These are phyloP conservation scores for Mamestra configurata DNA, from an alignment of 1,140 invertebrate species.

Conservation along the genomic window DNA sequence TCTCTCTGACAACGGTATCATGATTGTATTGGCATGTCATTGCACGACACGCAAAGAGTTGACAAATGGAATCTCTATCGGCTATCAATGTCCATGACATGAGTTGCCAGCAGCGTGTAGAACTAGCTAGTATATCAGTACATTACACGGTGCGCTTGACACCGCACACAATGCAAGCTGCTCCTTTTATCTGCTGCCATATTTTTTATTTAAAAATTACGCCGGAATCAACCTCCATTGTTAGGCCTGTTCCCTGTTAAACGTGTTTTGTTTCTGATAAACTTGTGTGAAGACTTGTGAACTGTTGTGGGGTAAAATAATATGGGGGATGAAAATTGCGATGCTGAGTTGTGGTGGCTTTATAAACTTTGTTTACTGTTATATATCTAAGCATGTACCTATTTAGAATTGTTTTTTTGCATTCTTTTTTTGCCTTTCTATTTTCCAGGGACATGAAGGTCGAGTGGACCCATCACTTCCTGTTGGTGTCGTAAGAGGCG, in stretches of 20 bases:
- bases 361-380: too few relatives aligned
- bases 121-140: conserved; percentile 40
- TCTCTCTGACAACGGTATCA: too few relatives aligned
- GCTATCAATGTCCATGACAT: conserved; percentile 23
- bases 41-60: too few relatives aligned
- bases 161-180: conserved; percentile 45
- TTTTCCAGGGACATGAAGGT: too few relatives aligned
- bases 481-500: too few relatives aligned
- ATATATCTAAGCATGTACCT: too few relatives aligned
- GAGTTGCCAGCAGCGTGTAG: not conserved
- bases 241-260: conserved; percentile 20
- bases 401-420: too few relatives aligned
- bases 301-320: not conserved
- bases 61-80: not conserved
- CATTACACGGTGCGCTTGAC: conserved; percentile 54
- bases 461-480: too few relatives aligned
- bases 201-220: conserved; percentile 48
- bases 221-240: conserved; percentile 37
- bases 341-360: too few relatives aligned
- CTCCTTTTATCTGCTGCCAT: conserved; percentile 25
- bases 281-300: not conserved
- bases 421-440: too few relatives aligned
- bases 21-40: too few relatives aligned
- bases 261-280: conserved; percentile 19
- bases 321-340: not conserved